Conservation (phyloP, 2,113 vertebrate genomes). For the Toxotes chatareus region DNA sequence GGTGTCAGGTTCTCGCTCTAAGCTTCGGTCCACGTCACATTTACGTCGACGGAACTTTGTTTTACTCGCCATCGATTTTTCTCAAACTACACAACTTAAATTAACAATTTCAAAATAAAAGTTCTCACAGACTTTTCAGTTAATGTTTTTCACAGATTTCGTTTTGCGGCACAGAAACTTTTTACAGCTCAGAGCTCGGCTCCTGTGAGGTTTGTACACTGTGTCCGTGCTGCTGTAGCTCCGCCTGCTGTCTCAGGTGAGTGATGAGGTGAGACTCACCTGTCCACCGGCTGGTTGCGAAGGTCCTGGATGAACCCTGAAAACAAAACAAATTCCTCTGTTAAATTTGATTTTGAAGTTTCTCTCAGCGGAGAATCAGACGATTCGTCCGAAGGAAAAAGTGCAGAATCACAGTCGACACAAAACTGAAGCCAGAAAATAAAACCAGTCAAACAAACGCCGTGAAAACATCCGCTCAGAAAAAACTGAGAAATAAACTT, state of each 20-base stretch:
- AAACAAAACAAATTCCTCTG: conserved; percentile 48
- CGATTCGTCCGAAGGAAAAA: neutral
- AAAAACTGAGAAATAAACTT: no score
- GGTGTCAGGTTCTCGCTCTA: no score
- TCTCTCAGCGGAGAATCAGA: neutral
- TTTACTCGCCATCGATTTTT: no score
- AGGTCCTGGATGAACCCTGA: conserved; percentile 98
- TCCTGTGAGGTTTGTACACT: no score
- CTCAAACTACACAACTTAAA: no score
- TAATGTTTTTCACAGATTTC: no score
- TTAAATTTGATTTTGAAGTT: neutral
- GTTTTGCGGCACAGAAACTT: no score
- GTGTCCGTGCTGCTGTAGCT: neutral
- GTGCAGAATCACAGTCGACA: neutral
- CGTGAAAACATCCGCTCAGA: neutral
- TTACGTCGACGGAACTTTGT: no score
- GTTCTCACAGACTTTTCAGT: no score
- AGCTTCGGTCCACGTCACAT: no score
- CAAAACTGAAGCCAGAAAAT: neutral
- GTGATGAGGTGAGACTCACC: conserved; percentile 84
- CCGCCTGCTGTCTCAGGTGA: neutral
- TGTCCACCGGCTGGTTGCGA: conserved; percentile 95
- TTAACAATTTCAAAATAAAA: no score
- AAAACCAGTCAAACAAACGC: neutral
- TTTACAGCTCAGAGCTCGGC: no score